Percentiles rank a stretch among this genome's conserved stretches.
These are phyloP conservation scores for Leguminivora glycinivorella DNA, from an alignment of 1,140 invertebrate genomes.

Conservation along the genomic window DNA sequence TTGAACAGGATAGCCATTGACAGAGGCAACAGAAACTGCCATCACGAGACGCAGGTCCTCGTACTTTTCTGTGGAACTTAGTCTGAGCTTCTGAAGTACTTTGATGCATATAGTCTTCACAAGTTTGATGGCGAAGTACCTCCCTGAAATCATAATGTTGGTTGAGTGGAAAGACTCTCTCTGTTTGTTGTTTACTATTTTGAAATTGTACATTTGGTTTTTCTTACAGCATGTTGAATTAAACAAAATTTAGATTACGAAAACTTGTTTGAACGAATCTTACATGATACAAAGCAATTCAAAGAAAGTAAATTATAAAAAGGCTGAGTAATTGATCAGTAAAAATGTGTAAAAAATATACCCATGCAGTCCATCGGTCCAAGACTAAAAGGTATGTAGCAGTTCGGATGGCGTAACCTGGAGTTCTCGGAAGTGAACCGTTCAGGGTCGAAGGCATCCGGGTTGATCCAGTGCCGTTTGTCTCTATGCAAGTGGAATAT, in stretches of 20 bases:
- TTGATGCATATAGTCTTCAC: slow-evolving; percentile 54
- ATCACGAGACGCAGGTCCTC: slow-evolving; percentile 50
- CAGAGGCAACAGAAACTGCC: slow-evolving; percentile 46
- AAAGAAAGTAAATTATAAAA: neutral
- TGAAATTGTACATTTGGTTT: neutral
- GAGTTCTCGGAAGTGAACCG: slow-evolving; percentile 82
- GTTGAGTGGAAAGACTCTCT: too few species aligned
- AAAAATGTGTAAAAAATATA: slow-evolving; percentile 34
- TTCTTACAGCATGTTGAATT: too few species aligned
- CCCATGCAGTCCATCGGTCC: slow-evolving; percentile 83
- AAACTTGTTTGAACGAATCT: neutral
- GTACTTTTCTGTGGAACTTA: slow-evolving; percentile 45
- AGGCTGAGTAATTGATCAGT: too few species aligned
- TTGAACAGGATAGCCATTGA: slow-evolving; percentile 47
- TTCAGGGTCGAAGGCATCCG: slow-evolving; percentile 82
- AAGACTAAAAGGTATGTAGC: slow-evolving; percentile 83
- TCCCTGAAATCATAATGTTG: slow-evolving; percentile 47
- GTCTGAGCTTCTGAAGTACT: slow-evolving; percentile 47
- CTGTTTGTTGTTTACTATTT: too few species aligned
- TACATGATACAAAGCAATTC: neutral
- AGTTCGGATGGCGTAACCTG: slow-evolving; percentile 67
- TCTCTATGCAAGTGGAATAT: slow-evolving; percentile 60
- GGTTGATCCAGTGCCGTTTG: slow-evolving; percentile 52
- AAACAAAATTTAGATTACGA: neutral
- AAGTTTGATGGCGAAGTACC: slow-evolving; percentile 54